Evolutionary conservation across 2,888 invertebrate species (phyloP).

Genomic region (Sacculina carcini): DNA sequence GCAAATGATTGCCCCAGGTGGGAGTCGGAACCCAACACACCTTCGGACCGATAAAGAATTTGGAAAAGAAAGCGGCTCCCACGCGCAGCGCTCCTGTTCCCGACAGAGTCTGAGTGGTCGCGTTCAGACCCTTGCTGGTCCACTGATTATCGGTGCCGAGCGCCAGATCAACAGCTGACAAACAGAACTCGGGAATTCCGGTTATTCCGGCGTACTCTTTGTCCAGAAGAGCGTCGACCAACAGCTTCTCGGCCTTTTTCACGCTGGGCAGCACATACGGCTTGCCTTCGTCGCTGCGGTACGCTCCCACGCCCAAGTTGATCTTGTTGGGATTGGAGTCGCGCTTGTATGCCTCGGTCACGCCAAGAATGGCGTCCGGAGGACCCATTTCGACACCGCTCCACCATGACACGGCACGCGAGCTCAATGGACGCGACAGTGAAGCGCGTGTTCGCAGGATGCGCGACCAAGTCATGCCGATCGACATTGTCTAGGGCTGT

Average conservation of each 20-base stretch:
- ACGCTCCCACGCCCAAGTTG: constrained; percentile 87
- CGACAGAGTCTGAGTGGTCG: constrained; percentile 57
- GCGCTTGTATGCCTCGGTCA: constrained; percentile 22
- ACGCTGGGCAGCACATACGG: constrained; percentile 82
- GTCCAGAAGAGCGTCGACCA: constrained; percentile 41
- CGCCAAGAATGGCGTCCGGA: constrained; percentile 89
- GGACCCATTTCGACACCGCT: constrained; percentile 79
- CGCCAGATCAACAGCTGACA: constrained; percentile 58
- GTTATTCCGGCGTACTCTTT: constrained; percentile 87
- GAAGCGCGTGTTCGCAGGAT: no score
- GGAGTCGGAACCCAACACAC: constrained; percentile 64
- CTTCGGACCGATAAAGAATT: constrained; percentile 50
- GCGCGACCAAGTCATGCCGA: no score
- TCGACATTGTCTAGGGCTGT: no score
- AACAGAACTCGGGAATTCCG: constrained; percentile 58
- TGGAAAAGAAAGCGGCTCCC: constrained; percentile 61
- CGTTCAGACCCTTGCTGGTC: constrained; percentile 39
- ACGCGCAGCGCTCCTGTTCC: constrained; percentile 91
- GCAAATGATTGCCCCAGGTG: constrained; percentile 94
- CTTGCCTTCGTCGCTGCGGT: constrained; percentile 89
- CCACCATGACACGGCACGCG: constrained; percentile 45
- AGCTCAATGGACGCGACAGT: no score
- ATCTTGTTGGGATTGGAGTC: constrained; percentile 80
- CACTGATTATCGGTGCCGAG: constrained; percentile 47
- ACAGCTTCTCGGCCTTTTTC: constrained; percentile 42